Evolutionary conservation across 2,888 invertebrate species (phyloP).

Genomic region (Sepiola atlantica): DNA sequence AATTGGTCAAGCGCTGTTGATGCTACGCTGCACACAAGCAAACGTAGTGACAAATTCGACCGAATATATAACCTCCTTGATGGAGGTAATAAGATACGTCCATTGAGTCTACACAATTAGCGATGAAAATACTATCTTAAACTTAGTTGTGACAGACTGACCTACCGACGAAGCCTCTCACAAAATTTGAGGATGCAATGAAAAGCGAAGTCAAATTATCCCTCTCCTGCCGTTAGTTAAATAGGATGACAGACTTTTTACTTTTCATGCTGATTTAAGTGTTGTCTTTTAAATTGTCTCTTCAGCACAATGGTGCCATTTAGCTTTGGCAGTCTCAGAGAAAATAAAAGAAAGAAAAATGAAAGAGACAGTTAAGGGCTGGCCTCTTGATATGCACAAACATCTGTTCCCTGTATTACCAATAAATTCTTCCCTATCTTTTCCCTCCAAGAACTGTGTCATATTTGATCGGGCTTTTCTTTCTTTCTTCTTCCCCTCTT

Average conservation of each 20-base stretch:
- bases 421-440: neutral
- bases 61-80: too few relatives aligned
- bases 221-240: neutral
- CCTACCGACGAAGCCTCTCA: too few relatives aligned
- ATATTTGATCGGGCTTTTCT: neutral
- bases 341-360: too few relatives aligned
- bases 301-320: neutral
- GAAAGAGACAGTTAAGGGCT: neutral
- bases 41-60: too few relatives aligned
- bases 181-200: too few relatives aligned
- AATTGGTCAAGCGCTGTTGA: too few relatives aligned
- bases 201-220: too few relatives aligned
- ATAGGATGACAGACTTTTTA: neutral
- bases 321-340: neutral
- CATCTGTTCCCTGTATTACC: neutral
- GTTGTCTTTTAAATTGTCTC: neutral
- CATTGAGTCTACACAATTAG: too few relatives aligned
- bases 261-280: neutral
- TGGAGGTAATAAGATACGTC: too few relatives aligned
- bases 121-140: too few relatives aligned
- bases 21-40: too few relatives aligned
- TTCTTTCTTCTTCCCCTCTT: neutral
- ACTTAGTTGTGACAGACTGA: too few relatives aligned
- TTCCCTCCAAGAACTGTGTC: neutral
- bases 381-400: neutral